These are phyloP conservation scores for Carpatolechia fugitivella DNA, from an alignment of 2,888 invertebrate genomes.

Conservation along the genomic window DNA sequence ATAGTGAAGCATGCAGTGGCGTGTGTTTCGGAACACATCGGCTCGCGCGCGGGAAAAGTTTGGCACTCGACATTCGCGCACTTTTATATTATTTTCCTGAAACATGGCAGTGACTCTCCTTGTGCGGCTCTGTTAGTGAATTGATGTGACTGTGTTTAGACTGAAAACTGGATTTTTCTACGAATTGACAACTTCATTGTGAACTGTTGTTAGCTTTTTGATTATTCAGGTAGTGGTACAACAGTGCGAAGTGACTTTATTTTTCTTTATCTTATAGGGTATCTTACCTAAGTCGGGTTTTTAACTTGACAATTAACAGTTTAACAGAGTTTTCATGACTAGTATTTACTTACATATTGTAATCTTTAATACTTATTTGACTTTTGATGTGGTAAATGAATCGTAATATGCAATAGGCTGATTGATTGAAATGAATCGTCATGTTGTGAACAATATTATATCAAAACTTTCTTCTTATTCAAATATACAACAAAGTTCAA, in stretches of 20 bases:
- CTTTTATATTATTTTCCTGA: constrained; percentile 41
- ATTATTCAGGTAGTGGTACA: background rate
- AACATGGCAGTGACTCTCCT: constrained; percentile 28
- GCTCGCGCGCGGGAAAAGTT: constrained; percentile 55
- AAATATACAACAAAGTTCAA: background rate
- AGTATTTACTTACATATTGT: too few relatives aligned
- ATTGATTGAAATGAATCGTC: too few relatives aligned
- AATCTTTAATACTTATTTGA: too few relatives aligned
- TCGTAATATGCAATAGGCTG: too few relatives aligned
- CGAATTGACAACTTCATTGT: constrained; percentile 17
- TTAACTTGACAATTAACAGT: too few relatives aligned
- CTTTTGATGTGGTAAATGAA: too few relatives aligned
- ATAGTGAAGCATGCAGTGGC: constrained; percentile 53
- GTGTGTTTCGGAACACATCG: constrained; percentile 48
- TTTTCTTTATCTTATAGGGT: too few relatives aligned
- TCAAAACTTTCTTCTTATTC: too few relatives aligned
- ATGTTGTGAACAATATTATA: too few relatives aligned
- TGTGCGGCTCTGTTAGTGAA: constrained; percentile 13
- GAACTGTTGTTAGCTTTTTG: constrained; percentile 19
- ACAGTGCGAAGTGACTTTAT: too few relatives aligned
- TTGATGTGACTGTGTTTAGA: constrained; percentile 18
- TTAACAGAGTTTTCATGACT: too few relatives aligned
- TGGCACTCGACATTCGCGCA: constrained; percentile 50
- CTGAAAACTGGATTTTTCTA: constrained; percentile 19
- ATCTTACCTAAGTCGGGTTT: too few relatives aligned